Evolutionary conservation across 64 coral and sea anemone genomes (phyloP), one percentile per base, ranked within the genome.

Genomic region (Actinia equina): DNA sequence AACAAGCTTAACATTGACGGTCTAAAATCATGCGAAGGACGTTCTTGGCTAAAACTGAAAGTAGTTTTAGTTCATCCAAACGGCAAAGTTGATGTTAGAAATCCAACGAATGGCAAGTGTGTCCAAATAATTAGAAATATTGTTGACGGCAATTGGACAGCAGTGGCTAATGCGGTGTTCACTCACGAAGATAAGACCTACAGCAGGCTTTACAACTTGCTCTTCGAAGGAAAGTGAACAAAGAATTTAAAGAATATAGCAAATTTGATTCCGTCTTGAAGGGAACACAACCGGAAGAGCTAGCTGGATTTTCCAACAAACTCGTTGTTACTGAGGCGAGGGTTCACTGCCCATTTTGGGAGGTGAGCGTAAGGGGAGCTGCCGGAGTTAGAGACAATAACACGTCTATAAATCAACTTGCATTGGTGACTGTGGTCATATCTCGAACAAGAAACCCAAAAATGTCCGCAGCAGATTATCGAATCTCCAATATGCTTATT

Each of bases 241-340:
- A 4, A 8, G 86, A 87, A 42, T 74, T 87, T 51, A 87, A 87
- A 43, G 25, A 43, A 5, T 87, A 77, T 46, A 52, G 86, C 71
- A 78, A 78, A 55, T 59, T 46, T 44, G 86, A 44, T 41, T 77
- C 71, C 27, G 71, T 88, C n/a, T 70, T 88, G 10, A 23, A 88
- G 27, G 87, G 11, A 18, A 80, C 74, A 59, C n/a, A 88, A n/a
- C 87, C 87, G 10, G 76, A 88, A 15, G 87, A 88, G 43, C 76
- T 81, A 59, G 54, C 87, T 3, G 71, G 17, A 55, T 88, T 81
- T 64, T 88, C 87, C 43, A 88, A 88, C 37, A 87, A 87, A 20
- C 13, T 74, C 7, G 15, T 74, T 14, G 43, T 76, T n/a, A 43
- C 64, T 17, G 85, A 87, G 49, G 85, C 69, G 44, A 1, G 85